phyloP scores from a whole-genome alignment of 2,797 vertebrate species.

The Hirundo rustica region DNA sequence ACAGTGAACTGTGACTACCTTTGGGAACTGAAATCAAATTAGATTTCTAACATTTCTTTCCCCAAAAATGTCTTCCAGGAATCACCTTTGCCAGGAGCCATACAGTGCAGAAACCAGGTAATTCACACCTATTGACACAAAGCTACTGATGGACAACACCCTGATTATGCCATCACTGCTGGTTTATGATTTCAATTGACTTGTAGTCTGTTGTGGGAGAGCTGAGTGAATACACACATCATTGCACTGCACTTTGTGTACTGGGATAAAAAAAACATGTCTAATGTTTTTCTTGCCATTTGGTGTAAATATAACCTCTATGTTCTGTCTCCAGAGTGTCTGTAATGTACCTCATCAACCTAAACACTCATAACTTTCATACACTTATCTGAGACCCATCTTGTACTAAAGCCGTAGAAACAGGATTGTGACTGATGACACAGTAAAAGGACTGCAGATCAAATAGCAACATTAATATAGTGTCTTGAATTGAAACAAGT shows the following conservation, averaged over 20 bases:
- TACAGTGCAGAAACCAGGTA: neutral
- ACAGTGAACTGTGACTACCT: neutral
- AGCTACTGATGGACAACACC: neutral
- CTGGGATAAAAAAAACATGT: neutral
- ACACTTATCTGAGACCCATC: neutral
- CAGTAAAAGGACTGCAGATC: neutral
- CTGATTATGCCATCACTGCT: neutral
- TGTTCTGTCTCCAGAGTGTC: neutral
- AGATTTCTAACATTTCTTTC: neutral
- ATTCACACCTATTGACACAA: neutral
- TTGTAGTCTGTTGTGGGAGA: neutral
- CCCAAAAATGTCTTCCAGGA: neutral
- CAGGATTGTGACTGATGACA: neutral
- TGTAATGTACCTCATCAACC: neutral
- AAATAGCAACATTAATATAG: neutral
- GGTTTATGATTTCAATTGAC: neutral
- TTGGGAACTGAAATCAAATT: constrained; percentile 1
- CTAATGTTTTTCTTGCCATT: neutral
- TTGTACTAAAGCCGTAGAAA: neutral
- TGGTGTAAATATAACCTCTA: neutral
- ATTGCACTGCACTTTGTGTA: neutral
- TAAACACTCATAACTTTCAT: neutral
- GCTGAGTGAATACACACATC: neutral
- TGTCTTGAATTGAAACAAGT: neutral
- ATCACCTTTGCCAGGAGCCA: neutral